Evolutionary conservation across 37 sponge, comb jelly and placozoan species (phyloP).

Genomic region (Lycopodina hypogea): DNA sequence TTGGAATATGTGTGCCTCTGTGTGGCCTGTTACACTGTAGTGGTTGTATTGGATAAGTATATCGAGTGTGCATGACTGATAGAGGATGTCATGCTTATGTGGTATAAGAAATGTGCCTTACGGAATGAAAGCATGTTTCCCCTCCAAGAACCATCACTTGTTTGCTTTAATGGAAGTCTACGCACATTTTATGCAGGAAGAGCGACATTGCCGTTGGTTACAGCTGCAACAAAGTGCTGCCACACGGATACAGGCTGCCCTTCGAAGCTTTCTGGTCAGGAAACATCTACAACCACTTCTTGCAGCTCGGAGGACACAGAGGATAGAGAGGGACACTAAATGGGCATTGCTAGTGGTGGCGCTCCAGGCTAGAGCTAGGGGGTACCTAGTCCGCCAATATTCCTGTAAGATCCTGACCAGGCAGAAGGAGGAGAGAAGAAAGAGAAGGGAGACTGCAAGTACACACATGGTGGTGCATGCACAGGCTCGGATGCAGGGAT

Average conservation of each 20-base stretch:
- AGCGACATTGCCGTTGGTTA: not conserved
- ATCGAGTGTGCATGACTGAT: too few relatives aligned
- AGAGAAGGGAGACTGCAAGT: too few relatives aligned
- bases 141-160: too few relatives aligned
- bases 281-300: not conserved
- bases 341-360: not conserved
- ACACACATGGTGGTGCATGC: not conserved
- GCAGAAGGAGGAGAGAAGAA: not conserved
- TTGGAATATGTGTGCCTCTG: too few relatives aligned
- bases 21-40: too few relatives aligned
- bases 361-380: not conserved
- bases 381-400: not conserved
- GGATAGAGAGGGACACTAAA: not conserved
- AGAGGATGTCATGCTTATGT: too few relatives aligned
- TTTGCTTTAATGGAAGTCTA: too few relatives aligned
- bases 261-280: not conserved
- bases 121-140: too few relatives aligned
- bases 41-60: too few relatives aligned
- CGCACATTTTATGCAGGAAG: too few relatives aligned
- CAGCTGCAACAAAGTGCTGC: not conserved
- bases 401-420: too few relatives aligned
- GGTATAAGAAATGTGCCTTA: too few relatives aligned
- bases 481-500: constrained; percentile 6
- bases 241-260: not conserved
- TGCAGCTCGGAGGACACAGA: not conserved